Conservation (phyloP, 2,797 vertebrate species). For the Sarcoramphus papa region DNA sequence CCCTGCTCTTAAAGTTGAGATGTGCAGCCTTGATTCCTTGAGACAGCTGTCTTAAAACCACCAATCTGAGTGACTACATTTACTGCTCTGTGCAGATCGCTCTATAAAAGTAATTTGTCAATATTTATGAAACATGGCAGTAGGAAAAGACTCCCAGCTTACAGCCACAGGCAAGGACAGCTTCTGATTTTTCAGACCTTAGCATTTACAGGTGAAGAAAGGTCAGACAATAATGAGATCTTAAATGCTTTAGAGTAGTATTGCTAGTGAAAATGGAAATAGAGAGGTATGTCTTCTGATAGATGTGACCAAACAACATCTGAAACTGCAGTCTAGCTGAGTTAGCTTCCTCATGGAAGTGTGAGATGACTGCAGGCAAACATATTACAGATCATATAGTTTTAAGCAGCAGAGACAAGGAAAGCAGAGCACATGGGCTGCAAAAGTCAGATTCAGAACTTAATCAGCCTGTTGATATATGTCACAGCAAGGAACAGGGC, state of each 20-base stretch:
- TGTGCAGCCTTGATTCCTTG: neutral
- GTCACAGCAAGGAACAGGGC: neutral
- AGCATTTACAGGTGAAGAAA: neutral
- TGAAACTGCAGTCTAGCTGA: neutral
- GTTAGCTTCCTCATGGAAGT: neutral
- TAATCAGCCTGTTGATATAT: neutral
- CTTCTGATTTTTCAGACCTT: neutral
- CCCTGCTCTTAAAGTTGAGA: neutral
- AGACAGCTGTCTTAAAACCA: conserved; percentile 2
- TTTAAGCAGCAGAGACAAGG: neutral
- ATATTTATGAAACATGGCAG: conserved; percentile 23
- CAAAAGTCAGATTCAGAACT: neutral
- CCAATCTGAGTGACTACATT: neutral
- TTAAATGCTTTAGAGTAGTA: neutral
- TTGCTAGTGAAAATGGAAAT: neutral
- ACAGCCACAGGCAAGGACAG: neutral
- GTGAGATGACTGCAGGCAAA: neutral
- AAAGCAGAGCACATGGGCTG: neutral
- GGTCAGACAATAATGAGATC: neutral
- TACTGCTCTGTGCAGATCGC: neutral
- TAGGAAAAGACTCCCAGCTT: neutral
- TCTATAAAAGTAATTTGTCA: neutral
- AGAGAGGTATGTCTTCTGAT: neutral
- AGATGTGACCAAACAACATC: neutral
- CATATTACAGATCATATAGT: neutral